Evolutionary conservation across 2,888 invertebrate genomes (phyloP).

Genomic region (Xylota sylvarum): DNA sequence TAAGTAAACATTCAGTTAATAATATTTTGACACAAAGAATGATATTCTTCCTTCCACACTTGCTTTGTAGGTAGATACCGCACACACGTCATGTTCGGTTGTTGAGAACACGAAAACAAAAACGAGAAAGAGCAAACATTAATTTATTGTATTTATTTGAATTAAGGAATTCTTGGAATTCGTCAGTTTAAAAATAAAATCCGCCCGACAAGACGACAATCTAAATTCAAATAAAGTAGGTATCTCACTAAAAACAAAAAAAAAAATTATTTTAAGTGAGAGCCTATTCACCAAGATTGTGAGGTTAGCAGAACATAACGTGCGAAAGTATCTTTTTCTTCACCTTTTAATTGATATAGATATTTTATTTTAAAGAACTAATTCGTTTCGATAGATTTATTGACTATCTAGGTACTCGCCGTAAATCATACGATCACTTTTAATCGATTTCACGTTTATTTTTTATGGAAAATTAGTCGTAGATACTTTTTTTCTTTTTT

Average conservation of each 20-base stretch:
- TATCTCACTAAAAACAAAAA: too few relatives aligned
- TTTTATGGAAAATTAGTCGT: conserved; percentile 24
- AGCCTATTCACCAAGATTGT: not conserved
- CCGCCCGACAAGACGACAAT: conserved; percentile 29
- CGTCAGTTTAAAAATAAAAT: conserved; percentile 50
- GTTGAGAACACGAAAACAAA: conserved; percentile 6
- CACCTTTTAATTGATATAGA: conserved; percentile 49
- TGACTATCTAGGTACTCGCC: conserved; percentile 11
- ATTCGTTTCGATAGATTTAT: conserved; percentile 39
- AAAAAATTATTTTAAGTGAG: too few relatives aligned
- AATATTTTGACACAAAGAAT: conserved; percentile 43
- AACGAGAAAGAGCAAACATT: conserved; percentile 7
- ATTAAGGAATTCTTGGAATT: conserved; percentile 49
- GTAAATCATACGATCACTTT: conserved; percentile 45
- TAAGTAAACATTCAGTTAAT: conserved; percentile 51
- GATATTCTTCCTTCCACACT: conserved; percentile 16
- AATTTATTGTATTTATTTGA: conserved; percentile 47
- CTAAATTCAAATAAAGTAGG: conserved; percentile 19
- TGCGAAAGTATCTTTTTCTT: conserved; percentile 12
- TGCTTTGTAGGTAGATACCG: not conserved
- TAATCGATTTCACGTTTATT: not conserved
- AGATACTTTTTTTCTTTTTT: conserved; percentile 36
- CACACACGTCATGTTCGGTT: conserved; percentile 19
- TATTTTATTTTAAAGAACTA: conserved; percentile 29
- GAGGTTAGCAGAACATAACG: too few relatives aligned